Conservation (phyloP, 2,797 vertebrate species). For the Spheniscus humboldti region DNA sequence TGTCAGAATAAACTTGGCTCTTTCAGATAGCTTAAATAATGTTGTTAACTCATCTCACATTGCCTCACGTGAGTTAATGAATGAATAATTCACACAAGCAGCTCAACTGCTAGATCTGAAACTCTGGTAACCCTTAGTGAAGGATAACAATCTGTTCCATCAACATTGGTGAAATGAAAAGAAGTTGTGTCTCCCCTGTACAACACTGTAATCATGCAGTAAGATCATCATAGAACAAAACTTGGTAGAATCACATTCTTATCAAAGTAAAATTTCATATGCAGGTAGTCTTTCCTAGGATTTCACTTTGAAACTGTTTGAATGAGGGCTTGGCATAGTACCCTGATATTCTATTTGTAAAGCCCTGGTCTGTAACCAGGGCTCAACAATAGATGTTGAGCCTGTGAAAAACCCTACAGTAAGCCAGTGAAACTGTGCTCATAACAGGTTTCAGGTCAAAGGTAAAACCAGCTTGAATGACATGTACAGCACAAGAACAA, state of each 20-base stretch:
- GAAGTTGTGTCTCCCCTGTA: background rate
- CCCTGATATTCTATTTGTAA: background rate
- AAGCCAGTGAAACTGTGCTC: background rate
- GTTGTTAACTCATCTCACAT: background rate
- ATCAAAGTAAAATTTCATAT: background rate
- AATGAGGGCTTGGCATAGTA: background rate
- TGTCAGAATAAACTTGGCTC: background rate
- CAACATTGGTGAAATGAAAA: background rate
- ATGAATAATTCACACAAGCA: background rate
- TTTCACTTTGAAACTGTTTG: background rate
- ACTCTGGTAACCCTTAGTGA: background rate
- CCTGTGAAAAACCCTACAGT: background rate
- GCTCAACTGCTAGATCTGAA: background rate
- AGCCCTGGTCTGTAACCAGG: background rate
- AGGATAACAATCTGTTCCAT: background rate
- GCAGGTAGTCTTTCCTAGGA: background rate
- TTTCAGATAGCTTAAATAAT: background rate
- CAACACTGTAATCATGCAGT: background rate
- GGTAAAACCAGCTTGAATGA: background rate
- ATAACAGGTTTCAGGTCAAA: background rate
- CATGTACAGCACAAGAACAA: background rate
- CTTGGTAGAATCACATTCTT: background rate
- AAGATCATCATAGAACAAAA: background rate
- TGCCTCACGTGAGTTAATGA: background rate
- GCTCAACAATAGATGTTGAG: background rate